Percentiles rank a stretch among this genome's conserved stretches.
phyloP scores from a whole-genome alignment of 2,797 vertebrate genomes.

The Microchirus variegatus region DNA sequence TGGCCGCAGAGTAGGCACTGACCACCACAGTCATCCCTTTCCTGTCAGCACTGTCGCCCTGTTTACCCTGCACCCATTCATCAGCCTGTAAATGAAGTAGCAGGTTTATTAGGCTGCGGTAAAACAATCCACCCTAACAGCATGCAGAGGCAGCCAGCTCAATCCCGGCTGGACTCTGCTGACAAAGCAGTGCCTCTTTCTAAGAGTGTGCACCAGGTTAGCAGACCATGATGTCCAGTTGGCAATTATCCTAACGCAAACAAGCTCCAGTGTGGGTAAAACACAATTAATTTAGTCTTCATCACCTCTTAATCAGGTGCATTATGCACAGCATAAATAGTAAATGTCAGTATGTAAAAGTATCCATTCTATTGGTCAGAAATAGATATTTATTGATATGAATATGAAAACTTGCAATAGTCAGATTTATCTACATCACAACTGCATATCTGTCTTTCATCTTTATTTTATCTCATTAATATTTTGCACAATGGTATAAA shows the following conservation, averaged over 20 bases:
- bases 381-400: neutral
- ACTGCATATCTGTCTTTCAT: no score
- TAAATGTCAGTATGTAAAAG: neutral
- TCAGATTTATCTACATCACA: neutral
- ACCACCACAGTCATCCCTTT: slow-evolving; percentile 50
- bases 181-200: slow-evolving; percentile 44
- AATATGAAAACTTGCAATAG: neutral
- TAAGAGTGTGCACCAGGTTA: slow-evolving; percentile 36
- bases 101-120: slow-evolving; percentile 71
- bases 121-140: slow-evolving; percentile 58
- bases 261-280: neutral
- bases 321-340: neutral
- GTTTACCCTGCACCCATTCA: slow-evolving; percentile 59
- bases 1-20: slow-evolving; percentile 28
- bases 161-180: slow-evolving; percentile 46
- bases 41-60: slow-evolving; percentile 60
- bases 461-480: no score
- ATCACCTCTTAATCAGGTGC: slow-evolving; percentile 1
- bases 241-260: slow-evolving; percentile 20
- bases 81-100: slow-evolving; percentile 68
- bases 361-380: neutral
- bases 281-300: neutral
- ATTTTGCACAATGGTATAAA: no score
- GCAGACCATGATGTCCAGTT: slow-evolving; percentile 23
- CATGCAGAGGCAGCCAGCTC: slow-evolving; percentile 42